Evolutionary conservation across 2,797 vertebrate species (phyloP).

Genomic region (Antennarius maculatus): DNA sequence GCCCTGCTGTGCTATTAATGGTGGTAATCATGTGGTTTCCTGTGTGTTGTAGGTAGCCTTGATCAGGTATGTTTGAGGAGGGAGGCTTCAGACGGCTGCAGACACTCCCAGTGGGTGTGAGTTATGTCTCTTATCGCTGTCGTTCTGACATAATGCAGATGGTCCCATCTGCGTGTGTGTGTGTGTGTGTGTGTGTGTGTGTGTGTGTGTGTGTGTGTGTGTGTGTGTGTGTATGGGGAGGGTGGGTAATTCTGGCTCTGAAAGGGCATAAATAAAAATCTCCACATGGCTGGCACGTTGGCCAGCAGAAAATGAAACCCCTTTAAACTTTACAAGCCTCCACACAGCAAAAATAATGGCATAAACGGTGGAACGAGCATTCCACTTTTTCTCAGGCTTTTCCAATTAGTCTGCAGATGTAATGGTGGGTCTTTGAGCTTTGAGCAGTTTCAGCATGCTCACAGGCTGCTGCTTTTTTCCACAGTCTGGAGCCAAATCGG

Average conservation of each 20-base stretch:
- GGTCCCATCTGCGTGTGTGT: constrained; percentile 7
- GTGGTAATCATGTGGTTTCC: constrained; percentile 43
- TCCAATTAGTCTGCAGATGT: constrained; percentile 47
- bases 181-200: constrained; percentile 21
- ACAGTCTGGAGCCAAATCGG: constrained; percentile 43
- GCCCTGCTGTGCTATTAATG: constrained; percentile 37
- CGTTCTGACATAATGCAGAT: constrained; percentile 45
- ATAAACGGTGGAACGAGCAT: constrained; percentile 38
- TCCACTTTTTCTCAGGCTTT: constrained; percentile 41
- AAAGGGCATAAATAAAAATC: constrained; percentile 50
- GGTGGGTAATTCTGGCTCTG: constrained; percentile 26
- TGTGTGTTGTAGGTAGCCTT: constrained; percentile 34
- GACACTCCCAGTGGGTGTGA: constrained; percentile 48
- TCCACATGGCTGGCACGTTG: constrained; percentile 40
- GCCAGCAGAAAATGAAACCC: constrained; percentile 42
- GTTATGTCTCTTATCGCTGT: constrained; percentile 61
- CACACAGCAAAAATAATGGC: constrained; percentile 24
- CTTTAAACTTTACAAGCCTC: constrained; percentile 50
- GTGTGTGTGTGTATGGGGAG: constrained; percentile 17
- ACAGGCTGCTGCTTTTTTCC: constrained; percentile 46
- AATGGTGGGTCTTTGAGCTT: constrained; percentile 37
- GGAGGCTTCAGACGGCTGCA: constrained; percentile 29
- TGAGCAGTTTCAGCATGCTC: constrained; percentile 36
- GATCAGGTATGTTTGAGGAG: constrained; percentile 1
- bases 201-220: constrained; percentile 17